Evolutionary conservation across 2,113 vertebrate genomes (phyloP).

Genomic region (Pogona vitticeps): DNA sequence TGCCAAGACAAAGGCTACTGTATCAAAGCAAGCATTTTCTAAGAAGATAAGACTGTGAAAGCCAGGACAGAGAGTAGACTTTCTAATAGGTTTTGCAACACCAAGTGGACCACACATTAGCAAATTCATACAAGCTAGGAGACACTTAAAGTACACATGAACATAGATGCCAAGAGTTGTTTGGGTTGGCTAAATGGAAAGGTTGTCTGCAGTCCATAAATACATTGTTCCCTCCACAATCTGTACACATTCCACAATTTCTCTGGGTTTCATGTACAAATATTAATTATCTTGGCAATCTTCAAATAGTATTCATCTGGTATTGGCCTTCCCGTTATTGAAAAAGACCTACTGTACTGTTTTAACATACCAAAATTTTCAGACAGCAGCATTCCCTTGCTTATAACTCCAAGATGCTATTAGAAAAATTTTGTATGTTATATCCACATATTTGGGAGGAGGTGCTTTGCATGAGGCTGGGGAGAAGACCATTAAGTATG

Average conservation of each 20-base stretch:
- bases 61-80: background rate
- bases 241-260: background rate
- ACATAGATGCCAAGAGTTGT: background rate
- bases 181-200: slow-evolving; percentile 6
- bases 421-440: background rate
- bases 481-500: background rate
- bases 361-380: background rate
- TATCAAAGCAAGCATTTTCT: slow-evolving; percentile 39
- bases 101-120: background rate
- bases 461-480: background rate
- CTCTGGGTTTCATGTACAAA: background rate
- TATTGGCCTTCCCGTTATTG: background rate
- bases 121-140: slow-evolving; percentile 16
- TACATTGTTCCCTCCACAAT: background rate
- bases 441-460: background rate
- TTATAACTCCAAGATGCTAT: background rate
- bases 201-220: background rate
- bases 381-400: background rate
- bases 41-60: slow-evolving; percentile 11
- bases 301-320: background rate
- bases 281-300: background rate
- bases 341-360: background rate
- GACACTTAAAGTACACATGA: background rate
- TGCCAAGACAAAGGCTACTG: slow-evolving; percentile 50
- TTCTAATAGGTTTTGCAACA: background rate